phyloP scores from a whole-genome alignment of 2,888 invertebrate species.

The Synergus japonicus region DNA sequence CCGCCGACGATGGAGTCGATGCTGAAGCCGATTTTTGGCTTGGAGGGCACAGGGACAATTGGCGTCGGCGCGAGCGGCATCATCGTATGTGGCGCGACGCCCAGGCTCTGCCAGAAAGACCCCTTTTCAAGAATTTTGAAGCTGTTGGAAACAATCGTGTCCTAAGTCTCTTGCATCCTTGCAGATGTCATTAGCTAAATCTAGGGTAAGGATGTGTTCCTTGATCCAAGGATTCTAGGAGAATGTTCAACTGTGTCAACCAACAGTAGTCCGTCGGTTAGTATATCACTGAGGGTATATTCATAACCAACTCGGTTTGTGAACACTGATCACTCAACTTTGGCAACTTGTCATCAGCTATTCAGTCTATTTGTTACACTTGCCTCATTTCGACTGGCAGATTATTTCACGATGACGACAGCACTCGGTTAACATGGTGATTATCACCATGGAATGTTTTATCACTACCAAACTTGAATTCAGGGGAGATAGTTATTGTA shows the following conservation, averaged over 20 bases:
- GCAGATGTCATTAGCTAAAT: not conserved
- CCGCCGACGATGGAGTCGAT: conserved; percentile 96
- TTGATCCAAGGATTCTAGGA: not conserved
- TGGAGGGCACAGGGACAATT: conserved; percentile 93
- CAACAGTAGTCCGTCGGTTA: conserved; percentile 15
- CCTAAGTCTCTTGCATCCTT: conserved; percentile 47
- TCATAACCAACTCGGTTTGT: not conserved
- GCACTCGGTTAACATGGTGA: conserved; percentile 3
- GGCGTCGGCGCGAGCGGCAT: conserved; percentile 97
- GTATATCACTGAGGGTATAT: not conserved
- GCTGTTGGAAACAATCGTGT: conserved; percentile 2
- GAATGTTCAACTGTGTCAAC: not conserved
- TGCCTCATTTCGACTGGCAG: not conserved
- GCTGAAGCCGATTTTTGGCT: conserved; percentile 96
- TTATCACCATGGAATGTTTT: not conserved
- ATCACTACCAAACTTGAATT: not conserved
- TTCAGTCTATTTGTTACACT: conserved; percentile 7
- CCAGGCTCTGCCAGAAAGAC: conserved; percentile 44
- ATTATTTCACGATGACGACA: not conserved
- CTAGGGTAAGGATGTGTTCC: not conserved
- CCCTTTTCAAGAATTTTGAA: conserved; percentile 41
- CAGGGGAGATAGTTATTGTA: not conserved
- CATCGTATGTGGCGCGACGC: conserved; percentile 81
- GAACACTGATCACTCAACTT: conserved; percentile 33
- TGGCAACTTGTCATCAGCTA: not conserved